Evolutionary conservation across 2,888 invertebrate genomes (phyloP).

Genomic region (Peribatodes rhomboidaria): DNA sequence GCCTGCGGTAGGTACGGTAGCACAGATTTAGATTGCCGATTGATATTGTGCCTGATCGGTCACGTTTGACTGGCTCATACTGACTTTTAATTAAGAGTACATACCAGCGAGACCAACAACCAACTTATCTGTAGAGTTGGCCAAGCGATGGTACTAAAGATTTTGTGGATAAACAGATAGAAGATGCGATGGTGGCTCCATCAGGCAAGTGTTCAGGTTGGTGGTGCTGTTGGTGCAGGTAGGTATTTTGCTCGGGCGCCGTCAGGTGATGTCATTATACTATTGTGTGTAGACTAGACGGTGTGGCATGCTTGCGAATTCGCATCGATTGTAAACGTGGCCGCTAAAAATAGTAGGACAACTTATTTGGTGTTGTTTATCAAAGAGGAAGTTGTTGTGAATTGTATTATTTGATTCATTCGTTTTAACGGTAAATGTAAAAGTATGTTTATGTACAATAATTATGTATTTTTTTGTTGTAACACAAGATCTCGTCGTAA

Average conservation of each 20-base stretch:
- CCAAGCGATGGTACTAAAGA: background rate
- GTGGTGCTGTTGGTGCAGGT: background rate
- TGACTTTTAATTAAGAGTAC: conserved; percentile 71
- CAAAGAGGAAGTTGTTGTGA: conserved; percentile 2
- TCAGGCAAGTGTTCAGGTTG: background rate
- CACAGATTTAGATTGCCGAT: conserved; percentile 73
- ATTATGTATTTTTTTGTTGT: too few species aligned
- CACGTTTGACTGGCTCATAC: conserved; percentile 64
- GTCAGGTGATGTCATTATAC: conserved; percentile 65
- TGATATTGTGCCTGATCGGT: conserved; percentile 77
- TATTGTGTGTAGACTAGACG: conserved; percentile 48
- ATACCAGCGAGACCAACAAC: background rate
- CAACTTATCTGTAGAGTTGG: background rate
- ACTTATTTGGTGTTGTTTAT: conserved; percentile 24
- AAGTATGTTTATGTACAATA: too few species aligned
- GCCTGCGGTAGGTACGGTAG: conserved; percentile 77
- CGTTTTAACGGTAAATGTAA: too few species aligned
- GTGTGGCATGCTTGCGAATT: conserved; percentile 40
- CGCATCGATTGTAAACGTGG: conserved; percentile 20
- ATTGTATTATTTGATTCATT: background rate
- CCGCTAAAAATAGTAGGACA: conserved; percentile 23
- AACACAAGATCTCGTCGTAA: too few species aligned
- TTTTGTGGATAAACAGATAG: background rate
- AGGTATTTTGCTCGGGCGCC: conserved; percentile 66
- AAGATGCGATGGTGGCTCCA: background rate